A percentile compares a stretch with the other conserved stretches of the same genome.
These are phyloP conservation scores for Scotopteryx bipunctaria DNA, from an alignment of 2,888 invertebrate genomes.

Conservation along the genomic window DNA sequence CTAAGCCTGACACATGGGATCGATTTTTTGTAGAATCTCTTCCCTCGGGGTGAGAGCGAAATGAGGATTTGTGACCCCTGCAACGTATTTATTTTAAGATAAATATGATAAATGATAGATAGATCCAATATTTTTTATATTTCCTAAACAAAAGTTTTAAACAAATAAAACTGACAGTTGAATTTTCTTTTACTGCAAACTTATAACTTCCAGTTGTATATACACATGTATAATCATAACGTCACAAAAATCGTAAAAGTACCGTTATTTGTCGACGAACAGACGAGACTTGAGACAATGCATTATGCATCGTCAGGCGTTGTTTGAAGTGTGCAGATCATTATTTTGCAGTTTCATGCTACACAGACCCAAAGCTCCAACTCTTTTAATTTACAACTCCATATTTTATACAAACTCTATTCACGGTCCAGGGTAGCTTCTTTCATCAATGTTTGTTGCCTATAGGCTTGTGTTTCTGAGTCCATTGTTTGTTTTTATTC, in stretches of 20 bases:
- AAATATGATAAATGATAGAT: constrained; percentile 22
- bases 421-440: constrained; percentile 9
- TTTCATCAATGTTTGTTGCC: constrained; percentile 16
- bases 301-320: constrained; percentile 26
- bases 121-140: constrained; percentile 1
- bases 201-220: no score
- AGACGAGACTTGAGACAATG: constrained; percentile 16
- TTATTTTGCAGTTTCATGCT: constrained; percentile 22
- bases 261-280: neutral
- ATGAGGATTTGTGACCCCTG: constrained; percentile 37
- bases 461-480: neutral
- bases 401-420: constrained; percentile 23
- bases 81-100: constrained; percentile 29
- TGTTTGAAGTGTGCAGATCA: constrained; percentile 23
- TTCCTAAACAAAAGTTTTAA: neutral
- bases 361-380: constrained; percentile 5
- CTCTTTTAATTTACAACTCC: constrained; percentile 16
- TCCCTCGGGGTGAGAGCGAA: constrained; percentile 39
- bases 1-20: constrained; percentile 49
- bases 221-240: no score
- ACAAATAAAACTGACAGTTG: no score
- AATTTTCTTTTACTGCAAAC: no score
- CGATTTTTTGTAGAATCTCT: constrained; percentile 40
- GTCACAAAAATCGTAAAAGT: neutral
- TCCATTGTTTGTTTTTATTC: neutral